A percentile compares a stretch with the other conserved stretches of the same genome.
These are phyloP conservation scores for Larimichthys polyactis DNA, from an alignment of 2,113 vertebrate genomes.

Conservation along the genomic window DNA sequence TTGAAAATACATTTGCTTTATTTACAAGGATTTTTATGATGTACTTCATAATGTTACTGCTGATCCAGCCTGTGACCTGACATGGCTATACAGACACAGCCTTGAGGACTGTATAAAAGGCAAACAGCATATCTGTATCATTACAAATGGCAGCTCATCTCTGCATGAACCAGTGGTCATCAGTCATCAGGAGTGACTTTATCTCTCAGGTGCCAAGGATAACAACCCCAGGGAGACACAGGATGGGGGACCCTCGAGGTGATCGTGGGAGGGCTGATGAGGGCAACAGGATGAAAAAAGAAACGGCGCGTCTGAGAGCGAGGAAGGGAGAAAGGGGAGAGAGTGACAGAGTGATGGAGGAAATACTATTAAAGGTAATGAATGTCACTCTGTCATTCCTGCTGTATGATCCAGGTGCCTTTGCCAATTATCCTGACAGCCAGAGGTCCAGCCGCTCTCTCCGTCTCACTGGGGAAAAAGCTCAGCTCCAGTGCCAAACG, in stretches of 20 bases:
- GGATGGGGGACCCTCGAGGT: slow-evolving; percentile 48
- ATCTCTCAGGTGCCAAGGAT: slow-evolving; percentile 78
- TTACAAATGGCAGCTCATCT: slow-evolving; percentile 66
- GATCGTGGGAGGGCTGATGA: slow-evolving; percentile 36
- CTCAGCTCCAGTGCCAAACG: slow-evolving; percentile 55
- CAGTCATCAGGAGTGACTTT: slow-evolving; percentile 76
- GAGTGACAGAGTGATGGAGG: slow-evolving; percentile 61
- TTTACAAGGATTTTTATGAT: slow-evolving; percentile 79
- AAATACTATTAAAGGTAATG: slow-evolving; percentile 70
- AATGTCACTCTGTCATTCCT: slow-evolving; percentile 65
- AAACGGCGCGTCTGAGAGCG: slow-evolving; percentile 5
- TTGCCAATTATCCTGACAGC: slow-evolving; percentile 71
- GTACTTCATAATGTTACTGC: slow-evolving; percentile 56
- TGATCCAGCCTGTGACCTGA: slow-evolving; percentile 69
- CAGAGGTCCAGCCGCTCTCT: slow-evolving; percentile 61
- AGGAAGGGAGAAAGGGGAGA: slow-evolving; percentile 19
- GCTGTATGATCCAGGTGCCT: slow-evolving; percentile 69
- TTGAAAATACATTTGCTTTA: slow-evolving; percentile 70
- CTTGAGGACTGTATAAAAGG: slow-evolving; percentile 71
- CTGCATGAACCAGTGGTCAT: slow-evolving; percentile 61
- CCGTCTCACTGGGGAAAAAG: slow-evolving; percentile 37
- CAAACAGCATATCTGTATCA: slow-evolving; percentile 62
- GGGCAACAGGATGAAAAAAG: slow-evolving; percentile 39
- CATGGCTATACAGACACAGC: slow-evolving; percentile 65
- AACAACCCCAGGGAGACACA: slow-evolving; percentile 62